Percentiles rank a stretch among this genome's conserved stretches.
Evolutionary conservation across 30 jellyfish, hydroid and myxozoan genomes (phyloP).

Genomic region (Phacellophora camtschatica): DNA sequence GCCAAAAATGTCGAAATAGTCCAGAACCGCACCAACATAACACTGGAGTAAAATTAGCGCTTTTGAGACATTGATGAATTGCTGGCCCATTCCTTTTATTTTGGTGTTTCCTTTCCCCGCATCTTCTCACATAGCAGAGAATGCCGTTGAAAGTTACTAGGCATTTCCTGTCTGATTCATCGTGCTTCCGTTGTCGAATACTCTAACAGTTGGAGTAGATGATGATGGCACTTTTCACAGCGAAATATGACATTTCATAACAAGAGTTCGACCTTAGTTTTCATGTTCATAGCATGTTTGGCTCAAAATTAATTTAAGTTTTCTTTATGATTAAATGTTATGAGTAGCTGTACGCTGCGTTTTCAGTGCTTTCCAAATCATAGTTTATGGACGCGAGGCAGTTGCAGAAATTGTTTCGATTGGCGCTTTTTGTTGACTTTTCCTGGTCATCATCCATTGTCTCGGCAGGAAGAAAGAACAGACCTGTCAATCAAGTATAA

Average conservation of each 20-base stretch:
- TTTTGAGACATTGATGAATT: conserved; percentile 59
- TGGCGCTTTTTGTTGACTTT: conserved; percentile 72
- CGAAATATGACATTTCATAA: not conserved
- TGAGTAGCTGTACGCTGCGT: conserved; percentile 27
- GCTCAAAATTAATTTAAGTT: not conserved
- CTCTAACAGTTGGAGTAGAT: conserved; percentile 4
- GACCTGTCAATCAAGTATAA: conserved; percentile 61
- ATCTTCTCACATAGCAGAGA: not conserved
- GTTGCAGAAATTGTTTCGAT: not conserved
- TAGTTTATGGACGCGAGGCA: not conserved
- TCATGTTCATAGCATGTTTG: not conserved
- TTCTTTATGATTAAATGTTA: not conserved
- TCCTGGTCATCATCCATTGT: conserved; percentile 63
- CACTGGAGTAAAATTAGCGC: conserved; percentile 23
- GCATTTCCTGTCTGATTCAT: conserved; percentile 71
- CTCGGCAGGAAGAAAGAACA: conserved; percentile 38
- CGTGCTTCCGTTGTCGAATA: conserved; percentile 29
- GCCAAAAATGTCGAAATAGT: no score
- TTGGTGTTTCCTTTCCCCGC: conserved; percentile 60
- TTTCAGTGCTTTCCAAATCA: conserved; percentile 37
- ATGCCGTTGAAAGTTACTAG: conserved; percentile 27
- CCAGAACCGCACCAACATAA: not conserved
- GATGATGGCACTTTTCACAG: conserved; percentile 21
- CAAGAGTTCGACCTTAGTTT: conserved; percentile 8
- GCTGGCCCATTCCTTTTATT: conserved; percentile 30